phyloP scores from a whole-genome alignment of 2,113 vertebrate species.

The Mungos mungo region DNA sequence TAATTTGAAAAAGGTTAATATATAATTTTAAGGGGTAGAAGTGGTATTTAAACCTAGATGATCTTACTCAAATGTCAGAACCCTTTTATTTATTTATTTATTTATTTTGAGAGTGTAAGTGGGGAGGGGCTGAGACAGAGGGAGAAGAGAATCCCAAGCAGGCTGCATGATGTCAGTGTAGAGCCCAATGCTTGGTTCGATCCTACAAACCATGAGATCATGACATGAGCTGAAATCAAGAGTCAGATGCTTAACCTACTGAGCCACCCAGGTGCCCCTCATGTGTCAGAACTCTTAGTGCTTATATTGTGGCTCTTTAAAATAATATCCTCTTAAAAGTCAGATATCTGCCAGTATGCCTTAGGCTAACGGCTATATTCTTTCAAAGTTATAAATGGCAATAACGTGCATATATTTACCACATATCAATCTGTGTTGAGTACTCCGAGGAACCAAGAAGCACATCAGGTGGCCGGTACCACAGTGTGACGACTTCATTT shows the following conservation, averaged over 20 bases:
- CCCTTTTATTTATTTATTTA: not conserved
- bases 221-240: too few relatives aligned
- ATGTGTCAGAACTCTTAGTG: not conserved
- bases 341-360: not conserved
- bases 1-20: not conserved
- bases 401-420: conserved; percentile 85
- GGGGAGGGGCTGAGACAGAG: too few relatives aligned
- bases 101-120: too few relatives aligned
- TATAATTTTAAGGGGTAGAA: not conserved
- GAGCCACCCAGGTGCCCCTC: not conserved
- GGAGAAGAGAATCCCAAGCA: too few relatives aligned
- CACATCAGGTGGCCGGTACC: conserved; percentile 98
- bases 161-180: too few relatives aligned
- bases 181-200: too few relatives aligned
- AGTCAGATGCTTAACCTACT: too few relatives aligned
- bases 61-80: not conserved
- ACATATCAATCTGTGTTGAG: conserved; percentile 99
- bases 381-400: conserved; percentile 30
- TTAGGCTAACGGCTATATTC: not conserved
- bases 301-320: not conserved
- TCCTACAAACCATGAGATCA: too few relatives aligned
- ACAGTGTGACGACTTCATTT: conserved; percentile 97
- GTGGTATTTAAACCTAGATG: not conserved
- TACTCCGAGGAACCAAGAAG: conserved; percentile 97
- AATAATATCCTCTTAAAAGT: conserved; percentile 17